Evolutionary conservation across 2,888 invertebrate genomes (phyloP).

Genomic region (Metacarcinus magister): DNA sequence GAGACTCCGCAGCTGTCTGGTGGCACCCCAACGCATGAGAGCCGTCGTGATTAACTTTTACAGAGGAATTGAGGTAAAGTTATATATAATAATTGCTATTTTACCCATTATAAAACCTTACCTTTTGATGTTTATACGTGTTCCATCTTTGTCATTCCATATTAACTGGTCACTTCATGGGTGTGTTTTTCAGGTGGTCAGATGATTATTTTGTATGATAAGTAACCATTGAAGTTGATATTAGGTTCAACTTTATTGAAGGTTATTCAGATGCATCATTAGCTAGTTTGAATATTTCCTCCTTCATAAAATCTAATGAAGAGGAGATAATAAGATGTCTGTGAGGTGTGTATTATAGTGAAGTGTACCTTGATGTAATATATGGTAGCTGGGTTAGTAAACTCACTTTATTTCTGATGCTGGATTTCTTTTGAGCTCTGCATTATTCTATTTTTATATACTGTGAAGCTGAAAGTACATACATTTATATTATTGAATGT

Average conservation of each 20-base stretch:
- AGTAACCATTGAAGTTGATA: too few relatives aligned
- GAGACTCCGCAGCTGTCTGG: slow-evolving; percentile 70
- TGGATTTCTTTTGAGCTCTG: neutral
- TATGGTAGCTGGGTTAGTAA: neutral
- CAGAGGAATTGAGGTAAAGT: slow-evolving; percentile 85
- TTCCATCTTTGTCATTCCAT: too few relatives aligned
- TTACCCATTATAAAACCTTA: neutral
- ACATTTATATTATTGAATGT: neutral
- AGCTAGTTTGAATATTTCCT: too few relatives aligned
- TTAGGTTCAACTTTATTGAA: too few relatives aligned
- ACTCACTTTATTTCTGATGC: neutral
- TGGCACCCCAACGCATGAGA: slow-evolving; percentile 84
- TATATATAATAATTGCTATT: neutral
- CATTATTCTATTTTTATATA: neutral
- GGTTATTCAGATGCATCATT: too few relatives aligned
- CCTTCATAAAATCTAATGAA: neutral
- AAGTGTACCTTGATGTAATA: neutral
- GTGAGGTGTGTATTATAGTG: neutral
- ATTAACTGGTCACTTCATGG: too few relatives aligned
- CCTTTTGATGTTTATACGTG: neutral
- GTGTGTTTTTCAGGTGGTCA: too few relatives aligned
- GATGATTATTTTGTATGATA: too few relatives aligned
- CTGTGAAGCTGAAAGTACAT: neutral
- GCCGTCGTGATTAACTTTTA: slow-evolving; percentile 85
- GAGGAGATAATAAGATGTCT: neutral